Evolutionary conservation across 2,888 invertebrate species (phyloP).

Genomic region (Brachyopa scutellaris): DNA sequence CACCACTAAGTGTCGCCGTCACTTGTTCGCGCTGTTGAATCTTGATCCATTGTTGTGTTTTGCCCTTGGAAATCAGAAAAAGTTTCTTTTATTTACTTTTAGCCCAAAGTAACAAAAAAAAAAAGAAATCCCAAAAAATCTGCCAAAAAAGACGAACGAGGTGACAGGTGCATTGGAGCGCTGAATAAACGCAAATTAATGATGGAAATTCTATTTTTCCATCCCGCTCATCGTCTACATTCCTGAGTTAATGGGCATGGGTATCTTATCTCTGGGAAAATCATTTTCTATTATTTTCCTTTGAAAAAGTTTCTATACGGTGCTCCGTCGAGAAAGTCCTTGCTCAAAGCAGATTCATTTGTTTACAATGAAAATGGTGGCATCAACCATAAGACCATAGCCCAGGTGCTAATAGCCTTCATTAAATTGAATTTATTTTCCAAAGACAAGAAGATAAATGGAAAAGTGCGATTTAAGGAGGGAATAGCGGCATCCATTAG

Average conservation of each 20-base stretch:
- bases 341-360: too few species aligned
- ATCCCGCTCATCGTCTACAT: too few species aligned
- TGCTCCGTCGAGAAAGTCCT: too few species aligned
- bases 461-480: conserved; percentile 16
- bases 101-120: neutral
- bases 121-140: neutral
- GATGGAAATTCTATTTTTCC: neutral
- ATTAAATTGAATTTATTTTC: conserved; percentile 36
- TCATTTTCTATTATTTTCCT: too few species aligned
- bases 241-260: too few species aligned
- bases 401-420: conserved; percentile 43
- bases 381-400: too few species aligned
- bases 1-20: neutral
- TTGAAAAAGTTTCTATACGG: too few species aligned
- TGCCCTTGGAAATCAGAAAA: neutral
- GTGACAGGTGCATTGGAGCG: neutral
- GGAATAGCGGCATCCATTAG: conserved; percentile 32
- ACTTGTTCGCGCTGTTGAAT: neutral
- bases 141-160: too few species aligned
- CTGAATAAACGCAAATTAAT: neutral
- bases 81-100: neutral
- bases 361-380: conserved; percentile 2
- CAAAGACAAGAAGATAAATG: conserved; percentile 17
- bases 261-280: too few species aligned
- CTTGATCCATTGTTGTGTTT: neutral